Percentiles rank a stretch among this genome's conserved stretches.
Evolutionary conservation across 2,888 invertebrate species (phyloP).

Genomic region (Creontiades dilutus): DNA sequence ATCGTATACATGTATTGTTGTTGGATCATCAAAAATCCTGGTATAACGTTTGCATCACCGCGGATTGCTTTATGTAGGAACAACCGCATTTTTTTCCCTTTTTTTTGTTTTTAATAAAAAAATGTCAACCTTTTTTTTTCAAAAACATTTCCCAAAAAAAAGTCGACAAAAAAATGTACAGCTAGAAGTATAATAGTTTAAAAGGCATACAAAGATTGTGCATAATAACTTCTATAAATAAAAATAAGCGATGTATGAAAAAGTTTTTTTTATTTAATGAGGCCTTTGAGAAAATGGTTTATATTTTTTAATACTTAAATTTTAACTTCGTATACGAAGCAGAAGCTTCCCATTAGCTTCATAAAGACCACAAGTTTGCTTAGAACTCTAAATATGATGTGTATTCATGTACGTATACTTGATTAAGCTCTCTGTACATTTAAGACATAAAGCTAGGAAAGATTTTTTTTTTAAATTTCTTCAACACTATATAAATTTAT

Average conservation of each 20-base stretch:
- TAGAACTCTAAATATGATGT: conserved; percentile 76
- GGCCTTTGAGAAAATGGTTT: conserved; percentile 73
- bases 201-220: conserved; percentile 76
- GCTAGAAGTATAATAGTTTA: conserved; percentile 74
- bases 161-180: conserved; percentile 70
- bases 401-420: conserved; percentile 76
- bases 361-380: conserved; percentile 73
- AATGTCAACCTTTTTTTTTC: conserved; percentile 69
- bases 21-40: conserved; percentile 78
- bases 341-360: conserved; percentile 72
- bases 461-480: conserved; percentile 70
- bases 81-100: conserved; percentile 71
- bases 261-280: conserved; percentile 69
- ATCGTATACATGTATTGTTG: conserved; percentile 80
- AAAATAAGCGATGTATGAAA: conserved; percentile 75
- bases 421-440: conserved; percentile 75
- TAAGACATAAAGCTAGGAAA: conserved; percentile 75
- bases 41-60: conserved; percentile 76
- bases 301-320: conserved; percentile 74
- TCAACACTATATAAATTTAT: conserved; percentile 72
- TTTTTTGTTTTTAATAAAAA: conserved; percentile 25
- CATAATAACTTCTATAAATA: conserved; percentile 75
- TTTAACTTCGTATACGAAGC: conserved; percentile 75
- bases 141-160: conserved; percentile 46
- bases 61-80: conserved; percentile 74